phyloP scores from a whole-genome alignment of 2,113 vertebrate species.

The Entomyzon cyanotis region DNA sequence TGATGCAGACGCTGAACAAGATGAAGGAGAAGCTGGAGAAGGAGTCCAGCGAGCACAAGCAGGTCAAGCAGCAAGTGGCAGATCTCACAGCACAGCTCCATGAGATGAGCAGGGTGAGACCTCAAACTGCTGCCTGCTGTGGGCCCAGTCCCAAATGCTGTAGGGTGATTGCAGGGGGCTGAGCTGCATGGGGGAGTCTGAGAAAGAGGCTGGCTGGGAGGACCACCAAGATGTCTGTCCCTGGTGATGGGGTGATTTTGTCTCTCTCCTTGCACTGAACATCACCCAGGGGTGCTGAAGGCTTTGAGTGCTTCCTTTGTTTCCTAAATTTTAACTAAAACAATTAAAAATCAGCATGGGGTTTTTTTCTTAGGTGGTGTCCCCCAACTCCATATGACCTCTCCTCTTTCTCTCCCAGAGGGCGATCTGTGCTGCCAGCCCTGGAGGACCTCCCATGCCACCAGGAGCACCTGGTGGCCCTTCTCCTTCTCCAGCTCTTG shows the following conservation, averaged over 20 bases:
- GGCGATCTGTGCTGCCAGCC: slow-evolving; percentile 77
- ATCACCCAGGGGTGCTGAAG: neutral
- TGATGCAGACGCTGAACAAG: slow-evolving; percentile 99
- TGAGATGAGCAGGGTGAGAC: slow-evolving; percentile 87
- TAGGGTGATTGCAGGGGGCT: neutral
- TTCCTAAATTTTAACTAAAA: neutral
- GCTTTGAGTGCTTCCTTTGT: neutral
- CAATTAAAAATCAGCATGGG: neutral
- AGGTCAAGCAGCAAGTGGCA: slow-evolving; percentile 92
- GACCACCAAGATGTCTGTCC: neutral
- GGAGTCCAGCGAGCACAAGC: slow-evolving; percentile 90
- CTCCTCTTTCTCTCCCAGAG: slow-evolving; percentile 76
- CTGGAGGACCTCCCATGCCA: slow-evolving; percentile 75
- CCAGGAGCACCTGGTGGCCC: slow-evolving; percentile 85
- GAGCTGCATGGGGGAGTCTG: neutral
- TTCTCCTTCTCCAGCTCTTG: slow-evolving; percentile 62
- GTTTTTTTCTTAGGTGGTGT: neutral
- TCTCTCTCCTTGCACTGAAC: neutral
- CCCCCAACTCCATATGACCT: neutral
- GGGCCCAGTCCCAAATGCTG: neutral
- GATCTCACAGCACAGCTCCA: slow-evolving; percentile 89
- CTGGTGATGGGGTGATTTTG: neutral
- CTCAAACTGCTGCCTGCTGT: accelerated
- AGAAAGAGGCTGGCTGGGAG: neutral
- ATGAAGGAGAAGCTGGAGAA: slow-evolving; percentile 99